Evolutionary conservation across 2,797 vertebrate genomes (phyloP), one percentile per base, ranked within the genome.

Genomic region (Chelon auratus): DNA sequence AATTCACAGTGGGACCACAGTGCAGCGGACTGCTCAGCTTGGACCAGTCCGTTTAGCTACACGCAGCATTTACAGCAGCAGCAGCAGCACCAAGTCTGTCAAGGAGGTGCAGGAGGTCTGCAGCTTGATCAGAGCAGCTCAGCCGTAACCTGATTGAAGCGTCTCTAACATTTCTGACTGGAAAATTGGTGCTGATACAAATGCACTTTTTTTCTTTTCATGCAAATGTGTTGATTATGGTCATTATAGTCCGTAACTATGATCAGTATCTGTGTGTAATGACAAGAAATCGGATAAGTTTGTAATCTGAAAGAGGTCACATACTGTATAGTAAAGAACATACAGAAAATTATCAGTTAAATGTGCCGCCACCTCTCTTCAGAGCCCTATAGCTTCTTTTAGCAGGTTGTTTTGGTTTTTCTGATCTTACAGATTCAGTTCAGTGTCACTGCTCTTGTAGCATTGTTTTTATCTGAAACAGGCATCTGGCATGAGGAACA

Each of bases 1-100:
- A 86, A 84, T 84, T 66, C 76, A 70, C 80, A 14, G 17, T 52
- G 84, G 83, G 84, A 79, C 77, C 80, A 67, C 85, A 70, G 74
- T 42, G 78, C 64, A 78, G 76, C 1, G 61, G 74, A 72, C 71
- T 17, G 68, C 77, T 73, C 22, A 9, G 59, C 71, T 73, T 42
- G 11, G 36, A 77, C 78, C 63, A 42, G 54, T 80, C 76, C 72
- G 73, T 84, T 83, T 64, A 68, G 77, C 65, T 26, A 69, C 68
- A 40, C 62, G 22, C 43, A 9, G 60, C 36, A 22, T 54, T 72
- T 50, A 43, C 59, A 65, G 77, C 55, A 68, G 63, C 62, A 68
- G 63, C 62, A 67, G 62, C 63, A 53, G 17, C 80, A 67, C 6
- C 30, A 33, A 33, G 59, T 72, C 65, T 30, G 82, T 87, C 86